Percentiles rank a stretch among this genome's conserved stretches.
phyloP scores from a whole-genome alignment of 2,888 invertebrate species.

The Dinocampus coccinellae region DNA sequence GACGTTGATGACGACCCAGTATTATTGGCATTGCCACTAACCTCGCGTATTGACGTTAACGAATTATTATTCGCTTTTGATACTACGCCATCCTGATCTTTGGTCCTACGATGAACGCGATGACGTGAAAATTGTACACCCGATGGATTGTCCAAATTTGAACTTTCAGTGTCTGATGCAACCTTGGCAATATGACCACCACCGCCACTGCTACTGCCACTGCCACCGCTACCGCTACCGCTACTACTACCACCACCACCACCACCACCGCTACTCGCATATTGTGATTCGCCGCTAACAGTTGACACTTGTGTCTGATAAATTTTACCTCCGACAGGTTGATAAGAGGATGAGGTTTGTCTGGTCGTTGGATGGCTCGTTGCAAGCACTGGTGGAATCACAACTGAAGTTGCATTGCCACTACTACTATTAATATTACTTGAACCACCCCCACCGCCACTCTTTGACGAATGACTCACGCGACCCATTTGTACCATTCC shows the following conservation, averaged over 20 bases:
- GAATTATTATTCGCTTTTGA: slow-evolving; percentile 60
- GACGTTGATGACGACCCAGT: slow-evolving; percentile 24
- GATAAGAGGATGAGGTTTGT: slow-evolving; percentile 62
- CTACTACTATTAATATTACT: not conserved
- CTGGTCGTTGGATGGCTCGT: slow-evolving; percentile 62
- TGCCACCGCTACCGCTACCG: slow-evolving; percentile 44
- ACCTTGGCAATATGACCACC: slow-evolving; percentile 50
- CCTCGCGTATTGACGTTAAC: slow-evolving; percentile 62
- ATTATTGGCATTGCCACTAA: slow-evolving; percentile 32
- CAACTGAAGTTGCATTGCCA: slow-evolving; percentile 40
- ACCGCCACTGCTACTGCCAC: slow-evolving; percentile 27
- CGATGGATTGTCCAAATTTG: slow-evolving; percentile 52
- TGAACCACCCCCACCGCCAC: slow-evolving; percentile 31
- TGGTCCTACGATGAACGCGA: slow-evolving; percentile 68
- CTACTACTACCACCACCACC: slow-evolving; percentile 42
- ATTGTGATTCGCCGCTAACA: slow-evolving; percentile 41
- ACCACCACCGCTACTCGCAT: slow-evolving; percentile 49
- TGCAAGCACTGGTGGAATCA: slow-evolving; percentile 56
- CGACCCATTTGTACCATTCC: slow-evolving; percentile 62
- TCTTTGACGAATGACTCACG: slow-evolving; percentile 59
- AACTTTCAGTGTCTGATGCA: slow-evolving; percentile 56
- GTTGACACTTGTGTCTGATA: slow-evolving; percentile 61
- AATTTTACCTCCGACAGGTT: slow-evolving; percentile 60
- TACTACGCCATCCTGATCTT: slow-evolving; percentile 61
- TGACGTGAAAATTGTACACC: slow-evolving; percentile 63